Evolutionary conservation across 2,888 invertebrate genomes (phyloP), one percentile per base, ranked within the genome.

Genomic region (Meandrusa payeni): DNA sequence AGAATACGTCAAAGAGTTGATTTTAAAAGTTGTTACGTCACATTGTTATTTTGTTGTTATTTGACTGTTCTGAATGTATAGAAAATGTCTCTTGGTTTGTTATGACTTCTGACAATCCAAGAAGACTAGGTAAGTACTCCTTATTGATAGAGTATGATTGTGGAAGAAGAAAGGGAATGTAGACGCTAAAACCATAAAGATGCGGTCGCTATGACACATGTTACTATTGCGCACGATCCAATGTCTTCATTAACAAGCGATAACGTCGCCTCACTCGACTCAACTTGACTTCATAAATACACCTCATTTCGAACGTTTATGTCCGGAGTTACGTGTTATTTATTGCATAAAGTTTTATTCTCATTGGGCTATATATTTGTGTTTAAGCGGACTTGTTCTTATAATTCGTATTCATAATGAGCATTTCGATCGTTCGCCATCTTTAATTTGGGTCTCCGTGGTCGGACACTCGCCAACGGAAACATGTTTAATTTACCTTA

Each of bases 331-430:
- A 38, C 7, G 32, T 33, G 27, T 38, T 43, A 43, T 43, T 43
- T 43, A 43, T 43, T 26, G 43, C 32, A 12, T 22, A 15, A 42
- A 11, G 13, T 43, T 32, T 43, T 38, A 26, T 15, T 43, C 26
- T 43, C 7, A 6, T 43, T 38, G n/a, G 17, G 37, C 7, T 23
- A 32, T 43, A 37, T 32, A 27, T 32, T 33, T 22, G 32, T 26
- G 24, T 32, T 38, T 38, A 43, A 38, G 20, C 37, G 26, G 11
- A 32, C 20, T 38, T 37, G 37, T 43, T 38, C 15, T 43, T 38
- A 43, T 34, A 34, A 41, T 36, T 43, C 20, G 5, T 22, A 37
- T 38, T 19, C 38, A 32, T 42, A 43, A 43, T 38, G 43, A 43
- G 37, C 32, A 38, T 15, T 20, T 29, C 10, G 37, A 15, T 32